Percentiles rank a stretch among this genome's conserved stretches.
Evolutionary conservation across 2,113 vertebrate genomes (phyloP).

Genomic region (Neopipo cinnamomea): DNA sequence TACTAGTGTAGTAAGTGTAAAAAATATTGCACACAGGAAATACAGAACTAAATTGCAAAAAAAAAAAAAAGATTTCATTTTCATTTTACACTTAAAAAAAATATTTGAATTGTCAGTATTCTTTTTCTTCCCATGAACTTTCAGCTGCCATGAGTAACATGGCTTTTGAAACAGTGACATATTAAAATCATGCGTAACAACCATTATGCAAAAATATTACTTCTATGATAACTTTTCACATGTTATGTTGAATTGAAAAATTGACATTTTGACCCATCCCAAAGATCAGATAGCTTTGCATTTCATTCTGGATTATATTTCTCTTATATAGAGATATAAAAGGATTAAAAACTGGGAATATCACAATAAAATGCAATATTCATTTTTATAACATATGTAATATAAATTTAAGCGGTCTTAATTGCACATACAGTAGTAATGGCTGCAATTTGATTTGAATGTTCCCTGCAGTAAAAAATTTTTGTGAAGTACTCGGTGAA

Average conservation of each 20-base stretch:
- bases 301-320: background rate
- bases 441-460: background rate
- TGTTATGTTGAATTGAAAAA: background rate
- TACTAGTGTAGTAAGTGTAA: background rate
- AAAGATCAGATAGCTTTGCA: background rate
- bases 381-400: background rate
- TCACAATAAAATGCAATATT: background rate
- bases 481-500: background rate
- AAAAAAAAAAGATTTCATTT: background rate
- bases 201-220: background rate
- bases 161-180: background rate
- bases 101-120: accelerated
- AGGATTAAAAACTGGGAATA: background rate
- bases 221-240: background rate
- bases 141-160: background rate
- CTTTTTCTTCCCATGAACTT: background rate
- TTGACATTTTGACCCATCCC: background rate
- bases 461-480: background rate
- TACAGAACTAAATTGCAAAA: background rate
- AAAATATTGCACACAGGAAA: background rate
- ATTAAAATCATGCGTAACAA: background rate
- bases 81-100: background rate
- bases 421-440: background rate
- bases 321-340: too few species aligned
- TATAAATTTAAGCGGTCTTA: background rate